Conservation (phyloP, 1,140 invertebrate genomes). For the Gerris buenoi region DNA sequence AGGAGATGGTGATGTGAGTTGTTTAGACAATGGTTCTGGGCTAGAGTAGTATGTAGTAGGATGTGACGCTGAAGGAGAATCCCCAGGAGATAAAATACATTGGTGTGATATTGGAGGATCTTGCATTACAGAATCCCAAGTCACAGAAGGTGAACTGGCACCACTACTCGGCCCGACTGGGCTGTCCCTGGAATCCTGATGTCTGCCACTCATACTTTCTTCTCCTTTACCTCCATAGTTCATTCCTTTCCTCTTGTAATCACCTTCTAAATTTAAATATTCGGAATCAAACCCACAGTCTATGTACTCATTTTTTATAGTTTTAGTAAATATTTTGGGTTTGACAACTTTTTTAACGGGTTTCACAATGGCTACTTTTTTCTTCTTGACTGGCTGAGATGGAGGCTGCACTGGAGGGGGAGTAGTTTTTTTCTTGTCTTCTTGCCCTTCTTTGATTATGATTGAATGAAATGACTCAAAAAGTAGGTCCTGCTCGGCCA, state of each 20-base stretch:
- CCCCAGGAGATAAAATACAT: not conserved
- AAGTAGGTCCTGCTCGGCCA: conserved; percentile 25
- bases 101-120: not conserved
- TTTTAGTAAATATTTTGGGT: not conserved
- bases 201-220: not conserved
- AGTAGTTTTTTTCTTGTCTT: conserved; percentile 8
- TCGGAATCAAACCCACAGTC: conserved; percentile 2
- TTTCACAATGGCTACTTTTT: not conserved
- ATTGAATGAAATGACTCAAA: conserved; percentile 23
- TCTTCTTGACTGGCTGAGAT: not conserved
- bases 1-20: not conserved
- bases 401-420: not conserved
- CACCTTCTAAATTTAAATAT: not conserved
- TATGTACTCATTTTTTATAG: conserved; percentile 3
- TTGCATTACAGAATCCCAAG: not conserved
- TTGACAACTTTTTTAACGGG: not conserved
- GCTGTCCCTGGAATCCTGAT: not conserved
- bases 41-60: not conserved
- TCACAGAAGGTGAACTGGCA: not conserved
- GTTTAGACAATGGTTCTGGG: not conserved
- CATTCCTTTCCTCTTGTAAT: not conserved
- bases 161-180: not conserved
- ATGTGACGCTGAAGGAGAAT: not conserved
- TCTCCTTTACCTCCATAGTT: not conserved
- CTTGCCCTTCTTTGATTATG: conserved; percentile 17